Evolutionary conservation across 2,797 vertebrate genomes (phyloP).

Genomic region (Poeciliopsis paucimaculata): DNA sequence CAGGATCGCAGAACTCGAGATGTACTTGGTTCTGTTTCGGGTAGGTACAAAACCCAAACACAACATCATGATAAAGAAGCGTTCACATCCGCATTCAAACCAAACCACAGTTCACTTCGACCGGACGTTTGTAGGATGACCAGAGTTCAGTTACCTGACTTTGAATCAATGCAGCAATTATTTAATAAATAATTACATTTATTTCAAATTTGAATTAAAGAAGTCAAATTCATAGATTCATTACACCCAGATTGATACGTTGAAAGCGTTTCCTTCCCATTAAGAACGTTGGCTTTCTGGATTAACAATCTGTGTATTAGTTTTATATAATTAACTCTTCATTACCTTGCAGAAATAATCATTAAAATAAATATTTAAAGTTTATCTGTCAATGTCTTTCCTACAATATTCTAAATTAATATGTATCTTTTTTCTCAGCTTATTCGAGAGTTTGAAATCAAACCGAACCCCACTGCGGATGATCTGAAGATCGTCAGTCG

Average conservation of each 20-base stretch:
- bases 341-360: neutral
- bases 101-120: neutral
- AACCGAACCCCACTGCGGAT: slow-evolving; percentile 61
- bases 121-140: too few species aligned
- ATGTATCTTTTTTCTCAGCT: slow-evolving; percentile 55
- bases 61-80: neutral
- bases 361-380: neutral
- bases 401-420: neutral
- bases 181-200: neutral
- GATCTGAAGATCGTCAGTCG: slow-evolving; percentile 73
- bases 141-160: too few species aligned
- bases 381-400: neutral
- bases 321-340: neutral
- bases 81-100: too few species aligned
- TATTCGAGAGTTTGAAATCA: slow-evolving; percentile 78
- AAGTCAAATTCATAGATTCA: neutral
- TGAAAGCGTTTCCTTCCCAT: neutral
- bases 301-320: neutral
- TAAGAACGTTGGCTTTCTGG: neutral
- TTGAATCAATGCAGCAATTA: neutral
- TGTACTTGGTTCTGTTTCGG: slow-evolving; percentile 75
- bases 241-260: neutral
- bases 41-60: slow-evolving; percentile 52
- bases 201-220: neutral
- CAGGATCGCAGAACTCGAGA: slow-evolving; percentile 84